These are phyloP conservation scores for Poicephalus gulielmi DNA, from an alignment of 2,113 vertebrate genomes.

Conservation along the genomic window DNA sequence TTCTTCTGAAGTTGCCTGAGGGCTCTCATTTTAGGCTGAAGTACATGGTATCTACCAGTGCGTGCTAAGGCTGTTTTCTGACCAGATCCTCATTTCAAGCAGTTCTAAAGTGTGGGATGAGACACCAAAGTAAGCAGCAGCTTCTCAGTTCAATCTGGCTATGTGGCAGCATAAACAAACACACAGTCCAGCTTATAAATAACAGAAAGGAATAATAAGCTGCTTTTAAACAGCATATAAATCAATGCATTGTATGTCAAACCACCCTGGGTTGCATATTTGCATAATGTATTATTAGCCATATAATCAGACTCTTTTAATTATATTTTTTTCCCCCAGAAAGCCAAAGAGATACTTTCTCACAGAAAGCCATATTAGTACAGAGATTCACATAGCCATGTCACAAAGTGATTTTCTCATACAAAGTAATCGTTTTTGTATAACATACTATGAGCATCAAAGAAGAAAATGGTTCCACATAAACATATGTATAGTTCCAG, in stretches of 20 bases:
- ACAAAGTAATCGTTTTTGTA: neutral
- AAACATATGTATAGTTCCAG: neutral
- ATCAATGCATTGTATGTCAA: neutral
- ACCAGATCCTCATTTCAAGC: neutral
- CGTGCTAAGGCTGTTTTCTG: neutral
- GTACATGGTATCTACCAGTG: neutral
- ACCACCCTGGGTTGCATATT: neutral
- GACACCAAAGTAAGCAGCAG: neutral
- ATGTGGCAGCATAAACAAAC: neutral
- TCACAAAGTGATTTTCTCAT: neutral
- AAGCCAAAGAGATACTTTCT: neutral
- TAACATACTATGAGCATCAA: neutral
- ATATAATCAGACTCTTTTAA: conserved; percentile 2
- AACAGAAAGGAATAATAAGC: neutral
- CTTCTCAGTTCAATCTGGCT: neutral
- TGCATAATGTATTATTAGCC: conserved; percentile 39
- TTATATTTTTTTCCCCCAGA: neutral
- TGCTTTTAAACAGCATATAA: conserved; percentile 17
- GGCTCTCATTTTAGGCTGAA: neutral
- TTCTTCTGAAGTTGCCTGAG: neutral
- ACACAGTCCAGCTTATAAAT: neutral
- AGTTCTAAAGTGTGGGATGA: neutral
- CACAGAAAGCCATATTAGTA: neutral
- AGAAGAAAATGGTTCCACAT: neutral
- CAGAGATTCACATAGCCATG: neutral